phyloP scores from a whole-genome alignment of 2,888 invertebrate genomes.

The Arctia plantaginis region DNA sequence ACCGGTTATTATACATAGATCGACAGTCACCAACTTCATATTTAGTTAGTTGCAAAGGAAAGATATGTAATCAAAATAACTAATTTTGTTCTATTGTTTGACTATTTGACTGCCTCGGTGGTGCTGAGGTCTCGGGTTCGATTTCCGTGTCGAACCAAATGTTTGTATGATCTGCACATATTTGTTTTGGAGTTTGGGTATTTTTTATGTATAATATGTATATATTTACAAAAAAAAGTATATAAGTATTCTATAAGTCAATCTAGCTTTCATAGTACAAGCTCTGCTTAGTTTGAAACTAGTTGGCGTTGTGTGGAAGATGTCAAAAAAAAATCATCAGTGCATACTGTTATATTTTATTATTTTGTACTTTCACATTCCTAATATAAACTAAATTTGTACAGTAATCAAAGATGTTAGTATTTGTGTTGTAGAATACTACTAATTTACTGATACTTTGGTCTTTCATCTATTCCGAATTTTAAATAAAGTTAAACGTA shows the following conservation, averaged over 20 bases:
- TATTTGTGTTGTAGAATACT: background rate
- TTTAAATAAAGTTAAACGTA: background rate
- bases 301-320: no score
- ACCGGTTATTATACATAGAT: constrained; percentile 32
- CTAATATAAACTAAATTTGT: background rate
- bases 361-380: background rate
- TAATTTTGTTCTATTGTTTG: background rate
- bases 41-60: background rate
- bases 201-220: no score
- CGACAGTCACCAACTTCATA: constrained; percentile 7
- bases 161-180: no score
- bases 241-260: no score
- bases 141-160: no score
- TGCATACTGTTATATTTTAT: background rate
- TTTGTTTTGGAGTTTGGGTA: no score
- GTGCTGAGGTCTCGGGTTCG: no score
- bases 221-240: no score
- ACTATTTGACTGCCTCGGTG: no score
- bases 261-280: no score
- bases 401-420: background rate
- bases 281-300: no score
- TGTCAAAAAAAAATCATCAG: no score
- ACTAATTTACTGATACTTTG: background rate
- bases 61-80: background rate
- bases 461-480: background rate